phyloP scores from a whole-genome alignment of 2,797 vertebrate genomes.

The Nasua narica region DNA sequence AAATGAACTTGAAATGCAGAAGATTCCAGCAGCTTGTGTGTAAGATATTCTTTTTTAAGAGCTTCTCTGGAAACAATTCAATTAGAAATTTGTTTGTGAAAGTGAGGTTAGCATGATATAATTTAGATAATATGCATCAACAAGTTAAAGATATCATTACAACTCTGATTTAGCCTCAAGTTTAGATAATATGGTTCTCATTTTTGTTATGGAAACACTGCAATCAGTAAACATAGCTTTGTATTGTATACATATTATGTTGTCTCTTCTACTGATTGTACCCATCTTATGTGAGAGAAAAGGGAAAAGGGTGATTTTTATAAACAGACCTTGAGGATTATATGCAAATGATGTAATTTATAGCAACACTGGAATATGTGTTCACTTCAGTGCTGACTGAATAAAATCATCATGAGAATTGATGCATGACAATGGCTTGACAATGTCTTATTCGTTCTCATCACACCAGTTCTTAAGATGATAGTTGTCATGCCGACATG shows the following conservation, averaged over 20 bases:
- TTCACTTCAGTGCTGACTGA: conserved; percentile 51
- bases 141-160: not conserved
- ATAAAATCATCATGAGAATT: conserved; percentile 61
- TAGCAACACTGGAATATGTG: conserved; percentile 32
- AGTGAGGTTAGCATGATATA: not conserved
- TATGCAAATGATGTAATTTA: conserved; percentile 26
- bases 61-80: not conserved
- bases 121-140: not conserved
- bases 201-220: conserved; percentile 20
- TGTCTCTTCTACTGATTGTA: conserved; percentile 9
- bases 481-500: conserved; percentile 12
- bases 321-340: conserved; percentile 27
- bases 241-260: not conserved
- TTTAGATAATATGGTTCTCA: not conserved
- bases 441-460: conserved; percentile 61
- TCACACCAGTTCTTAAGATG: conserved; percentile 35
- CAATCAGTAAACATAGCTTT: not conserved
- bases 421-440: conserved; percentile 37
- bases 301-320: conserved; percentile 10
- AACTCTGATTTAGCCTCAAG: not conserved
- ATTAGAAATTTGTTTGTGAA: not conserved
- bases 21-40: not conserved
- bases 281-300: not conserved
- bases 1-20: not conserved
- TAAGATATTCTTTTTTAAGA: not conserved